Conservation (phyloP, 2,888 invertebrate genomes). For the Anagyrus pseudococci region DNA sequence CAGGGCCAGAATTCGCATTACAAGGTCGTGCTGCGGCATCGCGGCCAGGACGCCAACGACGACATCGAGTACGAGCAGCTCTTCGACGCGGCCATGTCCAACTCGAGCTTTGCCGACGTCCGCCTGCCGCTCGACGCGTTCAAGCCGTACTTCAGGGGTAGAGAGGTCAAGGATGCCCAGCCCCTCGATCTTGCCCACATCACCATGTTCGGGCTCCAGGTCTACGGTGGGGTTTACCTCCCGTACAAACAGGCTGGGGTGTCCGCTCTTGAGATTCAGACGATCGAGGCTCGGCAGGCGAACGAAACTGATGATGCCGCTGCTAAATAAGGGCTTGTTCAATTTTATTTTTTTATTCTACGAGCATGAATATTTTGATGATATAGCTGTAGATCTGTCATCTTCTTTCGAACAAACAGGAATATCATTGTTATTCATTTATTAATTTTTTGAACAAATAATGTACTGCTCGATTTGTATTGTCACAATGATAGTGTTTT, state of each 20-base stretch:
- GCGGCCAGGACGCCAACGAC: constrained; percentile 66
- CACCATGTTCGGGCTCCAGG: constrained; percentile 70
- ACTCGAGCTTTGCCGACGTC: constrained; percentile 64
- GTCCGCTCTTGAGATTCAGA: constrained; percentile 71
- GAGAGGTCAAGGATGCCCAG: constrained; percentile 65
- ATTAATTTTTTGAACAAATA: too few relatives aligned
- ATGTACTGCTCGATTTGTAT: too few relatives aligned
- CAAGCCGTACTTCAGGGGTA: constrained; percentile 70
- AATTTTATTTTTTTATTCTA: neutral
- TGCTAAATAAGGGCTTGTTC: neutral
- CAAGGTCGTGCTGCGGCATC: constrained; percentile 70
- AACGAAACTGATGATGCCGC: constrained; percentile 6
- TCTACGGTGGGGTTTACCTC: constrained; percentile 72
- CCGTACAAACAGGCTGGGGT: constrained; percentile 70
- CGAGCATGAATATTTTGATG: too few relatives aligned
- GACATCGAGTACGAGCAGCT: constrained; percentile 70
- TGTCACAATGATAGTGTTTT: too few relatives aligned
- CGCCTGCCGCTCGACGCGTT: constrained; percentile 67
- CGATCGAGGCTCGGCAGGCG: constrained; percentile 62
- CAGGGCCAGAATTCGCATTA: constrained; percentile 69
- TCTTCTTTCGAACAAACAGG: too few relatives aligned
- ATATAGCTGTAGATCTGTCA: neutral
- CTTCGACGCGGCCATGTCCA: constrained; percentile 64
- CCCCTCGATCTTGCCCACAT: constrained; percentile 67
- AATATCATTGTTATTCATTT: too few relatives aligned